These are phyloP conservation scores for Cephalopholis sonnerati DNA, from an alignment of 2,113 vertebrate species.

Conservation along the genomic window DNA sequence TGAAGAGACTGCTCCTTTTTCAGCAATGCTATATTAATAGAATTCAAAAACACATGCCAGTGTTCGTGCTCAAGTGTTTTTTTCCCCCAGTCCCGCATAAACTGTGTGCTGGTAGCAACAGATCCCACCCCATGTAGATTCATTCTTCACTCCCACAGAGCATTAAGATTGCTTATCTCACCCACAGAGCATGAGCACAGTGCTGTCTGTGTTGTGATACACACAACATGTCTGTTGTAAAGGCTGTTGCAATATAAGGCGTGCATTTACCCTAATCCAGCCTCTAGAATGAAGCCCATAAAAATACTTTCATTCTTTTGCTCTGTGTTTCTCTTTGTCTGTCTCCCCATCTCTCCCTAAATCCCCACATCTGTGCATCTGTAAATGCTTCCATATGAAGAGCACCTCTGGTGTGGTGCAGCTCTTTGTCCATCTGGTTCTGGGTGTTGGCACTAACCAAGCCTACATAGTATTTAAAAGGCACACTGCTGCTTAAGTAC, in stretches of 20 bases:
- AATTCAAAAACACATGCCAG: slow-evolving; percentile 16
- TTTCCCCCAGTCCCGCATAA: slow-evolving; percentile 12
- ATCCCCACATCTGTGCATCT: slow-evolving; percentile 66
- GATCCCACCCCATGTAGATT: slow-evolving; percentile 38
- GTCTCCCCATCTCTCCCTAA: slow-evolving; percentile 24
- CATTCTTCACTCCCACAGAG: slow-evolving; percentile 56
- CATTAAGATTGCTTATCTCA: slow-evolving; percentile 58
- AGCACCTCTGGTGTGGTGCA: slow-evolving; percentile 41
- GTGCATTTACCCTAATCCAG: neutral
- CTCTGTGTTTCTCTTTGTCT: slow-evolving; percentile 6
- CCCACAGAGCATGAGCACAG: slow-evolving; percentile 58
- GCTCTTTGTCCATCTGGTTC: slow-evolving; percentile 60
- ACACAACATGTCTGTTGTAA: slow-evolving; percentile 53
- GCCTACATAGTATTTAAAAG: slow-evolving; percentile 1
- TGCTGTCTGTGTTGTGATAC: slow-evolving; percentile 45
- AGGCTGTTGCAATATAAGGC: slow-evolving; percentile 24
- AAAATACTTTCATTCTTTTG: slow-evolving; percentile 34
- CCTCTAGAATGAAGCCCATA: slow-evolving; percentile 17
- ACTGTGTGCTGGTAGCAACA: slow-evolving; percentile 25
- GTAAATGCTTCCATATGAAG: slow-evolving; percentile 81
- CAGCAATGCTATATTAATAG: slow-evolving; percentile 51
- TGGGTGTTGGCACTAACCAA: slow-evolving; percentile 32
- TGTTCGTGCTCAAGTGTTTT: neutral
- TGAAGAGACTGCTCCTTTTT: slow-evolving; percentile 17
- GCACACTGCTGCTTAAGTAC: neutral